Base-by-base conservation (phyloP, 1,140 invertebrate genomes). In the Tyrophagus putrescentiae region DNA sequence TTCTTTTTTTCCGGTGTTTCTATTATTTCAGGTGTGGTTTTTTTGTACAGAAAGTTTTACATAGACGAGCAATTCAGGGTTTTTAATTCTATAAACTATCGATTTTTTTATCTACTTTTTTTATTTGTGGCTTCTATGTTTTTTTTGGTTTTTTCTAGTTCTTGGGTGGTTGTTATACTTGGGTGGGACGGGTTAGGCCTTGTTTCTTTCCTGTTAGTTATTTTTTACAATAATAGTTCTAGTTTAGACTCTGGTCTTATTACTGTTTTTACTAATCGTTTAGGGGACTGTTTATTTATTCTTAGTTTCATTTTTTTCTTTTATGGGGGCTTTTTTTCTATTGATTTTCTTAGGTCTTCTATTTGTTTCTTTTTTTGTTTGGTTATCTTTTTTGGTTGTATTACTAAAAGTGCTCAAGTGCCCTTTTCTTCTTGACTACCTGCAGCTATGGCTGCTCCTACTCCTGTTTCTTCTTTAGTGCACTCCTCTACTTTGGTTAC, bases 401-500 rank as follows among this genome's bases (percentile, higher is more conserved):
- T 82, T 72, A 84, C 82, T 64, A 84, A 84, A 72, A 83, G 80
- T 65, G 81, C 81, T 68, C 80, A 83, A 73, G 76, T 83, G 75
- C 79, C 80, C 52, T 84, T 84, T 78, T 80, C 78, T 66, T 73
- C 76, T 62, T 82, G 82, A 69, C 70, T 84, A 32, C 82, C 82
- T 0, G 76, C 76, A 4, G 81, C 81, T 29, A 84, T 84, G 70
- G 77, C 79, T 1, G 80, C 80, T 39, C 80, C 81, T 39, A 82
- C 80, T 16, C 79, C 80, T 41, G 76, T 84, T 64, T 82, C 80
- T 48, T 75, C 81, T 50, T 78, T 84, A 72, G 80, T 84, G 70
- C 80, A 84, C 77, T 84, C 81, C 64, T 84, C 81, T 29, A 84
- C 81, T 62, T 76, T 84, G 67, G 81, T 84, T 0, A 83, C 80